These are phyloP conservation scores for Harmothoe impar DNA, from an alignment of 2,888 invertebrate genomes.

Conservation along the genomic window DNA sequence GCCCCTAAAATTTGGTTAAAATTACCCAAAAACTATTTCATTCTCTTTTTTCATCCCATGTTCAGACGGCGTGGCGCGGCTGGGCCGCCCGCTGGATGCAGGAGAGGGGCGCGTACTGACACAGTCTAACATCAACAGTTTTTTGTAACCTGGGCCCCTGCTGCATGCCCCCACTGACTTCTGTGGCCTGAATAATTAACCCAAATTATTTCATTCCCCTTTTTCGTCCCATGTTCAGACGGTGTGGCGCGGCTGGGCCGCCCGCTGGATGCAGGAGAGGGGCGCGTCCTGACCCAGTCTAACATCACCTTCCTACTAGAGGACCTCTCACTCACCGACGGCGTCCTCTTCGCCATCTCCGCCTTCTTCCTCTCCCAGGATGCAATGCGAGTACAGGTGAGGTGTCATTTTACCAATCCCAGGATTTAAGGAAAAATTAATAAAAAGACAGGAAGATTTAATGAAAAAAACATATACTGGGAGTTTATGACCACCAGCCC, in stretches of 20 bases:
- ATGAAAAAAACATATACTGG: too few relatives aligned
- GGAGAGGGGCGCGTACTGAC: background rate
- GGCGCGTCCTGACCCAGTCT: background rate
- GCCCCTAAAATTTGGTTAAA: too few relatives aligned
- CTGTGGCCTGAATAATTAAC: too few relatives aligned
- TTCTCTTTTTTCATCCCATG: background rate
- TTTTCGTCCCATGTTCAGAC: background rate
- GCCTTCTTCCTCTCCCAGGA: slow-evolving; percentile 49
- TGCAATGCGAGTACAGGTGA: background rate
- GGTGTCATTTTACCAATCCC: too few relatives aligned
- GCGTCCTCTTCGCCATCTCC: slow-evolving; percentile 54
- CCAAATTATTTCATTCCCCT: too few relatives aligned
- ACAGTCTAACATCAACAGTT: slow-evolving; percentile 53
- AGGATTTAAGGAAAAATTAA: too few relatives aligned
- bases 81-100: background rate
- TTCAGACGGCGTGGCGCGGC: background rate
- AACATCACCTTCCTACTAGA: slow-evolving; percentile 61
- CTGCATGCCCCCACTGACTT: too few relatives aligned
- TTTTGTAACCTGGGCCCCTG: too few relatives aligned
- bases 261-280: slow-evolving; percentile 10
- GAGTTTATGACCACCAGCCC: too few relatives aligned
- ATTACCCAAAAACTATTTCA: too few relatives aligned
- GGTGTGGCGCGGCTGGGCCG: background rate
- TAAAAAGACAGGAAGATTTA: too few relatives aligned
- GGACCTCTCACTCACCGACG: slow-evolving; percentile 41